Percentiles rank a stretch among this genome's conserved stretches.
These are phyloP conservation scores for Tetragnatha versicolor DNA, from an alignment of 1,140 invertebrate species.

Conservation along the genomic window DNA sequence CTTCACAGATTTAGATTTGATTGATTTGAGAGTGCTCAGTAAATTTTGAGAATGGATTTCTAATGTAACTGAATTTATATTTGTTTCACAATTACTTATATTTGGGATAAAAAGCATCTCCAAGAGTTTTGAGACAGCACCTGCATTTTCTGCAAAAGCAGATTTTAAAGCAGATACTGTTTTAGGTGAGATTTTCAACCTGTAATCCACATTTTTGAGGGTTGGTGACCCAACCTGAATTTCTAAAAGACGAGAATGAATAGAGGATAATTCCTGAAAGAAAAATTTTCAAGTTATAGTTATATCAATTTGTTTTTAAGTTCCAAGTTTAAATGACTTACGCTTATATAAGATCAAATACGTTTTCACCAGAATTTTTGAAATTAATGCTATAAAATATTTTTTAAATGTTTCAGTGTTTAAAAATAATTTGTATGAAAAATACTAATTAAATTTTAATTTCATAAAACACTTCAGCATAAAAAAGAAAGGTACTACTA, in stretches of 20 bases:
- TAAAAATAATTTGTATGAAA: too few relatives aligned
- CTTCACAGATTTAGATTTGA: slow-evolving; percentile 1
- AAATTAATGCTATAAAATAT: too few relatives aligned
- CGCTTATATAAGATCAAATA: too few relatives aligned
- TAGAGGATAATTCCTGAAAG: slow-evolving; percentile 28
- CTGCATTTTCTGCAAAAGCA: slow-evolving; percentile 40
- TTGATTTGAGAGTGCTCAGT: background rate
- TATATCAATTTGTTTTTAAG: background rate
- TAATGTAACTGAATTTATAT: slow-evolving; percentile 4
- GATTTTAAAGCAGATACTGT: background rate
- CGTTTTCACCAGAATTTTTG: too few relatives aligned
- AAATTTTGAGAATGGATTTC: slow-evolving; percentile 21
- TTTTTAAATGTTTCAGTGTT: too few relatives aligned
- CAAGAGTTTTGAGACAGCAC: background rate
- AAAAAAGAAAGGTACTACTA: too few relatives aligned
- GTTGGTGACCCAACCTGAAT: background rate
- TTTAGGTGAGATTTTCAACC: background rate
- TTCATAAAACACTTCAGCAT: too few relatives aligned
- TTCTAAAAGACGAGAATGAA: slow-evolving; percentile 13
- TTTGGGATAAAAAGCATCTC: background rate
- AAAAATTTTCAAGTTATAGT: background rate
- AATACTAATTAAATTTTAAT: too few relatives aligned
- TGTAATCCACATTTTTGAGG: background rate
- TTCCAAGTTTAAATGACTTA: too few relatives aligned
- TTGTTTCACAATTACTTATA: background rate